A percentile compares a stretch with the other conserved stretches of the same genome.
Conservation (phyloP, 2,888 invertebrate species). For the Rhingia campestris region DNA sequence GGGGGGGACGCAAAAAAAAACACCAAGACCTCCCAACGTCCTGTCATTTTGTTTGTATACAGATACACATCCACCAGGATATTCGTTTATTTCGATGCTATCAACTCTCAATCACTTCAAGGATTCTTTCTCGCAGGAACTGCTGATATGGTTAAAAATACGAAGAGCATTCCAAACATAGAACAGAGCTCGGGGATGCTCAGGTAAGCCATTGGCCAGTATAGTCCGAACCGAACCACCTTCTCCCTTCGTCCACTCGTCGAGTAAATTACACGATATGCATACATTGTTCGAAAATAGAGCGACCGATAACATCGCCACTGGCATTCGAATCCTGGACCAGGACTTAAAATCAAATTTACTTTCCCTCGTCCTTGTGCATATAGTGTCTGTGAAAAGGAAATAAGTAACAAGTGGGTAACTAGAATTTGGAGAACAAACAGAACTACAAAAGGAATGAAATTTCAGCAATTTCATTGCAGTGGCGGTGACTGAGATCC, state of each 20-base stretch:
- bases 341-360: conserved; percentile 65
- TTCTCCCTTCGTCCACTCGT: not conserved
- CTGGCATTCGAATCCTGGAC: not conserved
- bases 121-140: conserved; percentile 36
- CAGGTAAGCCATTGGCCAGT: conserved; percentile 37
- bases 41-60: conserved; percentile 29
- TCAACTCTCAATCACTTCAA: conserved; percentile 64
- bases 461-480: conserved; percentile 56
- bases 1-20: conserved; percentile 1
- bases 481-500: conserved; percentile 10
- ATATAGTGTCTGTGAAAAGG: not conserved
- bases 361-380: conserved; percentile 26
- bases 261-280: conserved; percentile 66
- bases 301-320: conserved; percentile 44
- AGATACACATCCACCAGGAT: conserved; percentile 22
- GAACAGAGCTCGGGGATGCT: not conserved
- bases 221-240: conserved; percentile 12
- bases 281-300: conserved; percentile 58
- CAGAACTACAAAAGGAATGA: conserved; percentile 52
- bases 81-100: conserved; percentile 56
- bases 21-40: not conserved
- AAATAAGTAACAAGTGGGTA: conserved; percentile 61
- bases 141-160: conserved; percentile 56
- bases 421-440: conserved; percentile 43
- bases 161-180: conserved; percentile 65